Evolutionary conservation across 2,888 invertebrate genomes (phyloP).

Genomic region (Syrista parreyssii): DNA sequence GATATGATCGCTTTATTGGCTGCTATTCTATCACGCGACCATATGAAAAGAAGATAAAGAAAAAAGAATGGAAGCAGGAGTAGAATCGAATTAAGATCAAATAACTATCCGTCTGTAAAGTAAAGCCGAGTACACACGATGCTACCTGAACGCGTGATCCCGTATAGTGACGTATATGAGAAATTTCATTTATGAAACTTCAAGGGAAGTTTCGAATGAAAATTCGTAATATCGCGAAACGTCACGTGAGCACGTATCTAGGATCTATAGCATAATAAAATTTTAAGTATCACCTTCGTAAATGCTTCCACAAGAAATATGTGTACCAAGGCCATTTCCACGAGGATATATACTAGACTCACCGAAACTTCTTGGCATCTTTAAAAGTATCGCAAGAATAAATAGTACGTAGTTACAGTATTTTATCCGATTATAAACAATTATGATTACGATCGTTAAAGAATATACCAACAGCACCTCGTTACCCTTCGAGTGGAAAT

Average conservation of each 20-base stretch:
- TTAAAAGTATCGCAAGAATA: not conserved
- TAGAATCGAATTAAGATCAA: not conserved
- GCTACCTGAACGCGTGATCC: no score
- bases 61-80: no score
- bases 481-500: not conserved
- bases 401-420: not conserved
- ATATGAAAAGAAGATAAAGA: not conserved
- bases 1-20: not conserved
- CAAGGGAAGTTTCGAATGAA: not conserved
- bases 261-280: not conserved
- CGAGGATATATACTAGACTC: not conserved
- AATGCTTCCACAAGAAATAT: not conserved
- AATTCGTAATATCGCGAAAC: not conserved
- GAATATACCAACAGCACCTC: not conserved
- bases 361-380: not conserved
- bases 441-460: not conserved
- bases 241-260: not conserved
- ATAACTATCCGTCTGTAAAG: not conserved
- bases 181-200: not conserved
- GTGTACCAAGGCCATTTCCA: not conserved
- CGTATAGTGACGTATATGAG: not conserved
- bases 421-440: not conserved
- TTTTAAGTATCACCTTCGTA: not conserved
- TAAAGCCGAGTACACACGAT: not conserved
- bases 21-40: not conserved